Base-by-base conservation (phyloP, 2,797 vertebrate genomes). In the Phylloscopus collybita region DNA sequence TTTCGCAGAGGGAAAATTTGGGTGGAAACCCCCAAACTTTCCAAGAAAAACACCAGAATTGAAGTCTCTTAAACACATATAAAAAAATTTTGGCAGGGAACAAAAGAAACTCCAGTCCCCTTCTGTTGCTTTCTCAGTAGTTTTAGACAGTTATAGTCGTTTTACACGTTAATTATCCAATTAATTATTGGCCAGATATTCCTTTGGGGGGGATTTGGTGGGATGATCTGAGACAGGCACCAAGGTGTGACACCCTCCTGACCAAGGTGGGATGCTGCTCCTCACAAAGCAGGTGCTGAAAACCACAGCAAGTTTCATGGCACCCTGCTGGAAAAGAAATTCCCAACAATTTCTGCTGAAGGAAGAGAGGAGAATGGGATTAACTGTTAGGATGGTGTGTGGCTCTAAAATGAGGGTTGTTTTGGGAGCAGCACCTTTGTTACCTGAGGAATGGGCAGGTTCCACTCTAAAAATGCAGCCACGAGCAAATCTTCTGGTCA, bases 11-110 rank as follows among this genome's bases (percentile, higher is more conserved):
- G 21, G 65, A 72, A 14, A 50, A 29, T 74, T 83, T 36, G 75
- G 67, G 27, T 86, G 76, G 82, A 86, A 92, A 40, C 59, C 42
- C 76, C 79, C 59, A 71, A 94, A 90, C 50, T 95, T 91, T 61
- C 90, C 85, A 95, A 92, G 82, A n/a, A 74, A 86, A 92, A 51
- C 66, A 26, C 8, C 45, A 49, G 29, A 65, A 38, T 10, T 22
- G 40, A 78, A 72, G 40, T 22, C 49, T 26, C 50, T 90, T 61
- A 60, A 86, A 54, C 0, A 0, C 22, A 3, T 23, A 14, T 27
- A 38, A 78, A 82, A 64, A 9, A 64, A 9, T 22, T 71, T 61
- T 80, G 84, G 67, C 78, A 87, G 56, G 44, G 66, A 29, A n/a
- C 64, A 82, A 72, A 90, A 86, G 30, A n/a, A 22, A 79, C 66